Evolutionary conservation across 2,888 invertebrate species (phyloP), one percentile per base, ranked within the genome.

Genomic region (Dendrolimus houi): DNA sequence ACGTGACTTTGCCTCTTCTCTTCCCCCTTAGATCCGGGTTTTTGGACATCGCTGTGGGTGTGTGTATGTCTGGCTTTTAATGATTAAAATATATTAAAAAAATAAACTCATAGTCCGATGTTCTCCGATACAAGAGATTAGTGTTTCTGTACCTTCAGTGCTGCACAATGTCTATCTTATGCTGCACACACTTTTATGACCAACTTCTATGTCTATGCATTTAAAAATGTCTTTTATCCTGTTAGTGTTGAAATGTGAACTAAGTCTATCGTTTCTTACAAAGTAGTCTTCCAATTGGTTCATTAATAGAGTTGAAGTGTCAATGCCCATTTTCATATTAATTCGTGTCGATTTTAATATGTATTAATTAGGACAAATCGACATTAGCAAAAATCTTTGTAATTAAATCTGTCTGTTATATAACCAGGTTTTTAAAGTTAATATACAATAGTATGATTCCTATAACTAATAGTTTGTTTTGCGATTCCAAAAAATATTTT

Each of bases 31-130:
- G 29, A 29, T 29, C 29, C 29, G 29, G 29, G 29, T 29, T 29
- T 29, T 77, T 80, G 79, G 71, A 77, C 80, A 77, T 83, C 77
- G 86, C 83, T 85, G 81, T 83, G 76, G 79, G 79, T 82, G 75
- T 77, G 69, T 81, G 81, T 81, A 79, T 84, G 83, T 87, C 77
- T 83, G 85, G 88, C 88, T 88, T 88, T 74, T 83, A 83, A 79
- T 79, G 63, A 78, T 81, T 71, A 73, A 71, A 29, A 29, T 29
- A 29, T 29, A 29, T 75, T 75, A 74, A 71, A 66, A 73, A 67
- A 68, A 71, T 79, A 81, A 78, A 81, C 75, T 84, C 82, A 83
- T 84, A 81, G 78, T 80, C 78, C 77, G 74, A 79, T 79, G 81
- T 74, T 83, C 73, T 81, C 79, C 74, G 74, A 81, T 80, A 80